Evolutionary conservation across 2,888 invertebrate genomes (phyloP).

Genomic region (Eupithecia abbreviata): DNA sequence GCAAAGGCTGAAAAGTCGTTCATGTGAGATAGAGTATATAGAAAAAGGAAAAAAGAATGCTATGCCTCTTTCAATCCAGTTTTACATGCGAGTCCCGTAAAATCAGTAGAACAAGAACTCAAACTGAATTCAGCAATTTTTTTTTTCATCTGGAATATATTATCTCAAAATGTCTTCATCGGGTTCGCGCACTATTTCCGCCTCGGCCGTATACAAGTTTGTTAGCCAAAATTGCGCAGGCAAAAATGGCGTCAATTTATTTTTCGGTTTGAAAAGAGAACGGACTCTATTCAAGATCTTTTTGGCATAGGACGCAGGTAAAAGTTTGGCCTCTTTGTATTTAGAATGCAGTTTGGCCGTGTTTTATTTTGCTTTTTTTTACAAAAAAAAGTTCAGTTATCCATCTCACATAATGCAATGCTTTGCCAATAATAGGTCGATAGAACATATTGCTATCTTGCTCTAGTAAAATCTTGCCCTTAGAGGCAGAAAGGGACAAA

Average conservation of each 20-base stretch:
- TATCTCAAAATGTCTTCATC: background rate
- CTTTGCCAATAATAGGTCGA: background rate
- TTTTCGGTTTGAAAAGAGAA: conserved; percentile 13
- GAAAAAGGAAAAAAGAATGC: too few relatives aligned
- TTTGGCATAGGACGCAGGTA: conserved; percentile 5
- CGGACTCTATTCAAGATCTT: conserved; percentile 2
- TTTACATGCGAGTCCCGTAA: background rate
- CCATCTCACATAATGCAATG: background rate
- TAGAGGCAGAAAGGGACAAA: background rate
- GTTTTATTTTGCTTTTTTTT: background rate
- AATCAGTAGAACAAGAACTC: background rate
- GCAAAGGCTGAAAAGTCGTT: too few relatives aligned
- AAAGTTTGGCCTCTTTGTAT: conserved; percentile 1
- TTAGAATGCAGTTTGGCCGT: background rate
- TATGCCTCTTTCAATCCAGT: background rate
- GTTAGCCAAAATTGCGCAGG: conserved; percentile 17
- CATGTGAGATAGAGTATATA: too few relatives aligned
- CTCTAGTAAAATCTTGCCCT: background rate
- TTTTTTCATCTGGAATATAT: background rate
- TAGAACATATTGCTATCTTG: background rate
- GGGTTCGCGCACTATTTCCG: conserved; percentile 7
- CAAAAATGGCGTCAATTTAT: conserved; percentile 15
- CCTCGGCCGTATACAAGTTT: conserved; percentile 11
- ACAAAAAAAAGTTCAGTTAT: background rate
- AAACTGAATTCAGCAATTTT: background rate